These are phyloP conservation scores for Limanda limanda DNA, from an alignment of 2,113 vertebrate species.

Conservation along the genomic window DNA sequence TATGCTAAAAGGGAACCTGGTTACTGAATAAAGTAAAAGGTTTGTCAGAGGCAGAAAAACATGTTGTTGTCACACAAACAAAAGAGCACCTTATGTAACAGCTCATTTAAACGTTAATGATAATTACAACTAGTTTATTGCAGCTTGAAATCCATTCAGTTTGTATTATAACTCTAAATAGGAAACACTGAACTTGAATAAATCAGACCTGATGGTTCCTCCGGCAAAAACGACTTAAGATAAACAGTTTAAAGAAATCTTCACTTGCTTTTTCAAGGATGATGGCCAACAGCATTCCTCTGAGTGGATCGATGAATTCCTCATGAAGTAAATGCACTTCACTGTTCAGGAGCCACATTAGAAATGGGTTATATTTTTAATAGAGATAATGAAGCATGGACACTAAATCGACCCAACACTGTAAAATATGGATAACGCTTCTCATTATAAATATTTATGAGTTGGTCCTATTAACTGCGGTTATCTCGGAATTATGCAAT, in stretches of 20 bases:
- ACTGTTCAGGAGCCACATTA: not conserved
- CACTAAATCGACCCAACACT: not conserved
- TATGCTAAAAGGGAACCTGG: not conserved
- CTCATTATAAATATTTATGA: not conserved
- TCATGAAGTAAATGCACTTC: not conserved
- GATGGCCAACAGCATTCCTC: conserved; percentile 39
- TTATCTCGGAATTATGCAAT: not conserved
- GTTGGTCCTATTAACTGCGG: not conserved
- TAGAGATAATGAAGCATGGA: not conserved
- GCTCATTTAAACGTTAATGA: not conserved
- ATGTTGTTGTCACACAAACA: not conserved
- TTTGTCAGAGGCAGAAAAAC: not conserved
- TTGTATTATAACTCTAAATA: not conserved
- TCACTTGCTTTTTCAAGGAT: not conserved
- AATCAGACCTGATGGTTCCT: not conserved
- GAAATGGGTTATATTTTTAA: not conserved
- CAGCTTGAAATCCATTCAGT: not conserved
- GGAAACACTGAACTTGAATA: not conserved
- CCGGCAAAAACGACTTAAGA: not conserved
- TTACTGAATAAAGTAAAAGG: not conserved
- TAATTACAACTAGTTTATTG: not conserved
- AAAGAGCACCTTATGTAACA: not conserved
- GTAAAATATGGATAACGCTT: not conserved
- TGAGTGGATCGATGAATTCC: conserved; percentile 16
- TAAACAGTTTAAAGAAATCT: not conserved